Base-by-base conservation (phyloP, 2,888 invertebrate genomes). In the Melinaea menophilus region DNA sequence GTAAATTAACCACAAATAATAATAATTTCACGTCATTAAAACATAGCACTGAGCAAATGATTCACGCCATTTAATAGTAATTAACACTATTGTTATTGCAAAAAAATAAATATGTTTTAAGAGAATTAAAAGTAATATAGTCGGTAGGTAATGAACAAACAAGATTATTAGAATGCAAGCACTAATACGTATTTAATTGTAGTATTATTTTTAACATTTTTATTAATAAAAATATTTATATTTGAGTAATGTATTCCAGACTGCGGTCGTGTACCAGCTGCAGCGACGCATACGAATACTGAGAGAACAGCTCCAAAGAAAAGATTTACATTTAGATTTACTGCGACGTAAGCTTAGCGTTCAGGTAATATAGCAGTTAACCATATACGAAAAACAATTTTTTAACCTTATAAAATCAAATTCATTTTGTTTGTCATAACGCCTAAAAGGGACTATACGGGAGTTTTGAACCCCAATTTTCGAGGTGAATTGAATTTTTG, bases 261-360 rank as follows among this genome's bases (percentile, higher is more conserved):
- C 95, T 34, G 95, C 95, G 5, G 94, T 95, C n/a, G 95, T 97
- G 59, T 97, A 98, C 84, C 97, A 96, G 79, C 92, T 98, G 48
- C 98, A 98, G 85, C 92, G 97, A 66, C 93, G 97, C 69, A 94
- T 97, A 47, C 93, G 97, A 71, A 95, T 95, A 5, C 87, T 98
- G 12, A 92, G 97, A 58, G 98, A 98, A 79, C 98, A 98, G 81
- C 91, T 98, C 41, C 97, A 98, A 78, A 93, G 97, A 63, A 95
- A 97, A 75, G 98, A 98, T 79, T 91, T 98, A 51, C 98, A 98
- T 81, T 88, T 98, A 77, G 98, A 98, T 84, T 91, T 98, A 65
- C 88, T 98, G 57, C 92, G 97, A 55, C 94, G 97, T 72, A 98
- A 98, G 84, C 89, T 98, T 60, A 94, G 95, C 64, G 92, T 97